Percentiles rank a stretch among this genome's conserved stretches.
Conservation (phyloP, 2,888 invertebrate species). For the Nesidiocoris tenuis region DNA sequence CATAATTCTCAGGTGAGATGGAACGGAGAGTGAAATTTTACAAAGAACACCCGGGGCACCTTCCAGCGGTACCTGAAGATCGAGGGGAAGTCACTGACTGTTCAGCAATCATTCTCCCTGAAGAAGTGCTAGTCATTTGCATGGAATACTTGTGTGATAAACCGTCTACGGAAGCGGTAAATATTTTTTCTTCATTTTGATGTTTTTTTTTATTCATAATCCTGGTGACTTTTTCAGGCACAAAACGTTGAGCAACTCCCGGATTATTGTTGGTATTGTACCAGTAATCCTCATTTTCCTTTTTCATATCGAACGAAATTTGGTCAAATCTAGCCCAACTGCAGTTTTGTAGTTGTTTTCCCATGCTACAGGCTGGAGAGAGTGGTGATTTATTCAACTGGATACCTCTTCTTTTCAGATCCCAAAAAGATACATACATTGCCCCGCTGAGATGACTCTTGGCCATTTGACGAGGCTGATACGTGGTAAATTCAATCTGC, state of each 20-base stretch:
- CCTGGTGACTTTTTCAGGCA: too few relatives aligned
- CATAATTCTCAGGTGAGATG: slow-evolving; percentile 71
- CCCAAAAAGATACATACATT: slow-evolving; percentile 68
- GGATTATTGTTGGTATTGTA: too few relatives aligned
- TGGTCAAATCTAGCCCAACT: too few relatives aligned
- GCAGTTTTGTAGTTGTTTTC: too few relatives aligned
- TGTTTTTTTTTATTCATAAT: slow-evolving; percentile 1
- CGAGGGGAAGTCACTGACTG: slow-evolving; percentile 59
- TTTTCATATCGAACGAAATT: too few relatives aligned
- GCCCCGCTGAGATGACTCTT: slow-evolving; percentile 87
- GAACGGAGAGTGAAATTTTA: slow-evolving; percentile 81
- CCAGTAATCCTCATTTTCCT: too few relatives aligned
- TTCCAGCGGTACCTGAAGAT: slow-evolving; percentile 55
- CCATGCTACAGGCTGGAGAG: too few relatives aligned
- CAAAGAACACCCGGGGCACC: slow-evolving; percentile 64
- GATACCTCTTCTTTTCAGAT: slow-evolving; percentile 10
- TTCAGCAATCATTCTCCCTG: slow-evolving; percentile 65
- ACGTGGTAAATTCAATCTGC: slow-evolving; percentile 80
- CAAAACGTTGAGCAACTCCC: too few relatives aligned
- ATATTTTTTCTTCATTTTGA: neutral
- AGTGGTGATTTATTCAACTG: neutral
- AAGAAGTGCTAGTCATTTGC: slow-evolving; percentile 66
- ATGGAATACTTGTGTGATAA: slow-evolving; percentile 54
- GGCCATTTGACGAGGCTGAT: slow-evolving; percentile 86
- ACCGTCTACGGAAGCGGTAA: slow-evolving; percentile 44